phyloP scores from a whole-genome alignment of 2,113 vertebrate species.

The Cariama cristata region DNA sequence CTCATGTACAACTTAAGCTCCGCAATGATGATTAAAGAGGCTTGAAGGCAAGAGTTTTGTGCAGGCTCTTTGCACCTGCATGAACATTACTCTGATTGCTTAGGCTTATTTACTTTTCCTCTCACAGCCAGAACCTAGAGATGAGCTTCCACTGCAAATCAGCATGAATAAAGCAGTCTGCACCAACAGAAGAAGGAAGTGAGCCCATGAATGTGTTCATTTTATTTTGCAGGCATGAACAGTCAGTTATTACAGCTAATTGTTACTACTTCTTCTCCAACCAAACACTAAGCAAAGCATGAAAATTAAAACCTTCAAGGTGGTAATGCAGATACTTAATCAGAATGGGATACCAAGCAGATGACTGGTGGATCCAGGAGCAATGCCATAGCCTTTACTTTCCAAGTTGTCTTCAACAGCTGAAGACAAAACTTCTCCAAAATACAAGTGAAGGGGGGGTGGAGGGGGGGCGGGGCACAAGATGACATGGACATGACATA shows the following conservation, averaged over 20 bases:
- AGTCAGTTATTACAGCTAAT: slow-evolving; percentile 19
- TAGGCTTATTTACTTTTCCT: slow-evolving; percentile 50
- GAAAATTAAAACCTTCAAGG: background rate
- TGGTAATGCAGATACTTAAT: background rate
- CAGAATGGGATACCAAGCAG: background rate
- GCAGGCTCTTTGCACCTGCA: slow-evolving; percentile 47
- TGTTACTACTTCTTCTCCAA: slow-evolving; percentile 41
- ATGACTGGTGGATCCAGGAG: background rate
- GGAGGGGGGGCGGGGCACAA: background rate
- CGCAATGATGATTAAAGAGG: background rate
- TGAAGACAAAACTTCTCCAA: background rate
- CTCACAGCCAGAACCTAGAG: slow-evolving; percentile 33
- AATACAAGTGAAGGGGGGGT: background rate
- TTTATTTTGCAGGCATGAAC: slow-evolving; percentile 37
- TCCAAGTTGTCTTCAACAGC: background rate
- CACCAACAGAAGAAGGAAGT: slow-evolving; percentile 19
- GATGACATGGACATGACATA: background rate
- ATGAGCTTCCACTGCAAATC: slow-evolving; percentile 44
- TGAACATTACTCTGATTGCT: slow-evolving; percentile 37
- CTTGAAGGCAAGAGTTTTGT: slow-evolving; percentile 30
- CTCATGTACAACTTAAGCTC: background rate
- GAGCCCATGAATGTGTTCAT: slow-evolving; percentile 12
- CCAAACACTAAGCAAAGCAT: slow-evolving; percentile 16
- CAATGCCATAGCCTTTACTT: background rate
- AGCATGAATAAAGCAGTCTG: slow-evolving; percentile 14